Percentiles rank a stretch among this genome's conserved stretches.
These are phyloP conservation scores for Chrysomela aeneicollis DNA, from an alignment of 2,888 invertebrate species.

Conservation along the genomic window DNA sequence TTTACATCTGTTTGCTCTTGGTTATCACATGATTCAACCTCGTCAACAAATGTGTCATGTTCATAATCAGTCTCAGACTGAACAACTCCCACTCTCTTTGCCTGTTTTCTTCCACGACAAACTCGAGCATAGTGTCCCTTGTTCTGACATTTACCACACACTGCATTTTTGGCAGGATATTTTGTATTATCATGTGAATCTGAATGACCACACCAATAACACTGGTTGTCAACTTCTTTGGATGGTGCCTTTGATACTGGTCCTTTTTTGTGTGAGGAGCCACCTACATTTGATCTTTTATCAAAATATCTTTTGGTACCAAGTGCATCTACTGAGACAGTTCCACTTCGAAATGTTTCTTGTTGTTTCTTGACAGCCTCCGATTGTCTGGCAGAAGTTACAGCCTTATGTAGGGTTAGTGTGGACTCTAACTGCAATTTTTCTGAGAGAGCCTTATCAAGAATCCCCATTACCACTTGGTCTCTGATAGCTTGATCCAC, in stretches of 20 bases:
- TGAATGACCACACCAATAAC: background rate
- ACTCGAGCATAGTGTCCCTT: slow-evolving; percentile 22
- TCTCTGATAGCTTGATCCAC: slow-evolving; percentile 28
- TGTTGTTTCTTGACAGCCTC: slow-evolving; percentile 28
- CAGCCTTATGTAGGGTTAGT: slow-evolving; percentile 27
- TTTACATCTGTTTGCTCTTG: slow-evolving; percentile 2
- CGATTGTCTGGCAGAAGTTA: slow-evolving; percentile 25
- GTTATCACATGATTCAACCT: background rate
- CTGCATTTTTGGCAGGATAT: slow-evolving; percentile 26
- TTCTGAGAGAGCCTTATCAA: slow-evolving; percentile 24
- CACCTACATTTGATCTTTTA: background rate
- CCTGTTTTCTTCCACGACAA: background rate
- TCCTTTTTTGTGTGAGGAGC: background rate
- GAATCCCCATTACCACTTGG: slow-evolving; percentile 31
- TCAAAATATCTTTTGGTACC: background rate
- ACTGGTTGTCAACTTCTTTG: background rate
- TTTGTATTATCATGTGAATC: background rate
- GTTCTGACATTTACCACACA: slow-evolving; percentile 22
- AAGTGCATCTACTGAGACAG: background rate
- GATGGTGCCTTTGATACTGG: background rate
- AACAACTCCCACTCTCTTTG: slow-evolving; percentile 6
- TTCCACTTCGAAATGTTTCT: slow-evolving; percentile 16
- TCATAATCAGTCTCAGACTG: background rate
- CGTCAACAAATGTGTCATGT: slow-evolving; percentile 13
- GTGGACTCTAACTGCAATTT: slow-evolving; percentile 26